Percentiles rank a stretch among this genome's conserved stretches.
Evolutionary conservation across 1,140 invertebrate genomes (phyloP).

Genomic region (Leptinotarsa defecta): DNA sequence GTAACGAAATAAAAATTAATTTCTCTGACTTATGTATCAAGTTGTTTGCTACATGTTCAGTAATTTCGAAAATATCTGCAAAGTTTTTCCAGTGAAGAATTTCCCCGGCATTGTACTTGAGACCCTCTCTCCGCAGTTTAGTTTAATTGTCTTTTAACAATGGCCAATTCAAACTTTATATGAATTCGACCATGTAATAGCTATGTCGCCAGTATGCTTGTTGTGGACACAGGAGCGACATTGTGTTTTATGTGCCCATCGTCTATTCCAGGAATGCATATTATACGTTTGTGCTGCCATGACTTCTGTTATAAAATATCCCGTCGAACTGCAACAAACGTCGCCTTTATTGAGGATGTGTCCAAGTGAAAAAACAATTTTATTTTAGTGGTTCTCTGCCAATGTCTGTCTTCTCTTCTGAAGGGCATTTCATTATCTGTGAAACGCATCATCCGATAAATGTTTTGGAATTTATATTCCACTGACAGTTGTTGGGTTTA

Average conservation of each 20-base stretch:
- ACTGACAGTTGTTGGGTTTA: too few relatives aligned
- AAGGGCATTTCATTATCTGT: too few relatives aligned
- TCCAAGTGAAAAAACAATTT: neutral
- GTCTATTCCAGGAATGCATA: neutral
- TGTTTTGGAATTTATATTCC: too few relatives aligned
- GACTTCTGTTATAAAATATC: neutral
- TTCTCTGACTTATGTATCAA: too few relatives aligned
- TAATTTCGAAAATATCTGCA: too few relatives aligned
- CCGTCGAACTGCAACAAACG: neutral
- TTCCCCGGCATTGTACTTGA: too few relatives aligned
- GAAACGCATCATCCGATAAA: too few relatives aligned
- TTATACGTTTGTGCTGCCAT: neutral
- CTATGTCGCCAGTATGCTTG: neutral
- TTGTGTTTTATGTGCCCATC: constrained; percentile 3
- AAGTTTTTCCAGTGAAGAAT: too few relatives aligned
- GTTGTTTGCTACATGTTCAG: too few relatives aligned
- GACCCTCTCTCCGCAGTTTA: neutral
- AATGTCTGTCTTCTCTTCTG: too few relatives aligned
- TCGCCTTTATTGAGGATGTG: neutral
- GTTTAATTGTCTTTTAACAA: neutral
- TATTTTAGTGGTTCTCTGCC: neutral
- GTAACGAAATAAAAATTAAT: too few relatives aligned
- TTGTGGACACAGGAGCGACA: constrained; percentile 1
- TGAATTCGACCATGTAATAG: neutral
- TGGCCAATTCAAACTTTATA: neutral